Conservation (phyloP, 2,113 vertebrate genomes). For the Macroglossus sobrinus region DNA sequence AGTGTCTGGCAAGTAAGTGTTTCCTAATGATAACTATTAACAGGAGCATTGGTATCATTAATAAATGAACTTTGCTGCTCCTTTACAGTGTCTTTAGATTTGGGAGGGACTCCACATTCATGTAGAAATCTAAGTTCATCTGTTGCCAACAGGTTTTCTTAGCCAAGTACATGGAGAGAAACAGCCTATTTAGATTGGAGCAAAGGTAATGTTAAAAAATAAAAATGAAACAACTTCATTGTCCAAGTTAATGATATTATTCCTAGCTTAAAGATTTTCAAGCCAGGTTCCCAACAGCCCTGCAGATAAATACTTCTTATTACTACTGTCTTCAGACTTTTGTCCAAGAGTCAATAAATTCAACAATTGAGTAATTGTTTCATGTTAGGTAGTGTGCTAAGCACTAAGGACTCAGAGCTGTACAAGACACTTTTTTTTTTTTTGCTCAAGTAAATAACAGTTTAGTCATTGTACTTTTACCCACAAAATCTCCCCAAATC, state of each 20-base stretch:
- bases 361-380: not conserved
- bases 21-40: not conserved
- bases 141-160: not conserved
- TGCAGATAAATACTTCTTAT: constrained; percentile 13
- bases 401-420: not conserved
- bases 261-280: constrained; percentile 2
- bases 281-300: not conserved
- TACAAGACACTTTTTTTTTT: not conserved
- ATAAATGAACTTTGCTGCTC: constrained; percentile 2
- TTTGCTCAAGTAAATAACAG: constrained; percentile 4
- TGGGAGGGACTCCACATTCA: not conserved
- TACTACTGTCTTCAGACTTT: not conserved
- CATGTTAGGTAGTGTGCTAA: not conserved
- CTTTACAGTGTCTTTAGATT: not conserved
- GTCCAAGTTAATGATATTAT: not conserved
- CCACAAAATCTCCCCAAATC: not conserved
- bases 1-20: not conserved
- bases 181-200: not conserved
- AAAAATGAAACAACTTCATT: not conserved
- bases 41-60: not conserved
- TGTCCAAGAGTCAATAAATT: not conserved
- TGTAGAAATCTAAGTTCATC: constrained; percentile 1
- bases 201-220: not conserved
- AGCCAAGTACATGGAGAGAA: not conserved
- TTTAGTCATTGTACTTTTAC: not conserved